These are phyloP conservation scores for Odontamblyopus lacepedii DNA, from an alignment of 2,797 vertebrate species.

Conservation along the genomic window DNA sequence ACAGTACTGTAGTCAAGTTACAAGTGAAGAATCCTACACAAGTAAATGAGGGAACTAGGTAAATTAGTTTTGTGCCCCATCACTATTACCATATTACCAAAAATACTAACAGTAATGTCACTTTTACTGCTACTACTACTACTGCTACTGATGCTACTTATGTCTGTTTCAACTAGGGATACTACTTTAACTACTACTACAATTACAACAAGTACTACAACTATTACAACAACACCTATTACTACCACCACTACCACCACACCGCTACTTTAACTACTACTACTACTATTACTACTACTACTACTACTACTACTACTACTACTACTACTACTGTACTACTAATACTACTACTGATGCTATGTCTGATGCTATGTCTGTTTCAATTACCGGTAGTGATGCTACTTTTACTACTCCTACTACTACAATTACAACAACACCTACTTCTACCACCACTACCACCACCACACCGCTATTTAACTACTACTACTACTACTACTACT, in stretches of 20 bases:
- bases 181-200: not conserved
- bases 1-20: constrained; percentile 35
- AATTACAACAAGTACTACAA: not conserved
- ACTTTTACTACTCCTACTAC: not conserved
- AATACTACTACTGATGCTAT: not conserved
- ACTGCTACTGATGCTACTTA: not conserved
- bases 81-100: too few species aligned
- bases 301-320: too few species aligned
- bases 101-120: too few species aligned
- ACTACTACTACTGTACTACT: not conserved
- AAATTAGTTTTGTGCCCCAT: not conserved
- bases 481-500: too few species aligned
- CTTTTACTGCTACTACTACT: too few species aligned
- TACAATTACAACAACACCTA: not conserved
- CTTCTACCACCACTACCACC: not conserved
- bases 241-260: not conserved
- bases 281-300: too few species aligned
- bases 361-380: not conserved
- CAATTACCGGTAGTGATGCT: not conserved
- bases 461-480: too few species aligned
- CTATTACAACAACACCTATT: not conserved
- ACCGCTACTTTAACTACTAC: too few species aligned
- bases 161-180: not conserved
- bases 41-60: not conserved
- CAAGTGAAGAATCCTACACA: constrained; percentile 21